Percentiles rank a stretch among this genome's conserved stretches.
Conservation (phyloP, 2,797 vertebrate species). For the Eospalax fontanierii region DNA sequence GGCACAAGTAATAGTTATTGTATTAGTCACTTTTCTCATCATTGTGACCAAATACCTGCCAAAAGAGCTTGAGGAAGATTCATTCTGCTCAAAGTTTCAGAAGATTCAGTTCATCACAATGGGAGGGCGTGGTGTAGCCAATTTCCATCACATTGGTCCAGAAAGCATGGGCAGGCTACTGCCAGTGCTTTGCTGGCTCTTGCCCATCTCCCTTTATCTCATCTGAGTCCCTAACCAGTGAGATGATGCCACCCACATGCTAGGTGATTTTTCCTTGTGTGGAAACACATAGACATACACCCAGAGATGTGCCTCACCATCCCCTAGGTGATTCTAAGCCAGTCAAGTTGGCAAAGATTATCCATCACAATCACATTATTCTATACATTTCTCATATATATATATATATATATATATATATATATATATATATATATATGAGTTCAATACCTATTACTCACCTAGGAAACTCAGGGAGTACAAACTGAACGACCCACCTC, state of each 20-base stretch:
- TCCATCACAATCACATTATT: neutral
- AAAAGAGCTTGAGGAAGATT: neutral
- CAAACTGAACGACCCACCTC: neutral
- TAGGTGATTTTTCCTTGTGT: neutral
- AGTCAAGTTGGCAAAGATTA: neutral
- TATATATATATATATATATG: neutral
- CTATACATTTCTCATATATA: too few relatives aligned
- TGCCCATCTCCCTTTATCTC: neutral
- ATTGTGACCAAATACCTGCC: neutral
- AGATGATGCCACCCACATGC: neutral
- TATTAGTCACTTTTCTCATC: neutral
- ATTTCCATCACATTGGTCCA: neutral
- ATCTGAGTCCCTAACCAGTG: neutral
- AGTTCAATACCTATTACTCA: neutral
- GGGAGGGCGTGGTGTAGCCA: neutral
- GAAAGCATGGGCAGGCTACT: neutral
- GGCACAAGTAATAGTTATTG: neutral
- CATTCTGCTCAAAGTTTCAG: neutral
- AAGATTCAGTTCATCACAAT: neutral
- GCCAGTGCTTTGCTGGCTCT: neutral
- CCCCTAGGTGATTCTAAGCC: neutral
- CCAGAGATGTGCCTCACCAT: neutral
- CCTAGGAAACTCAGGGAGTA: neutral
- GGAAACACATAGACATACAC: neutral
- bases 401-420: too few relatives aligned